Conservation (phyloP, 92 coral and sea anemone genomes). For the Parazoanthus atlanticus region DNA sequence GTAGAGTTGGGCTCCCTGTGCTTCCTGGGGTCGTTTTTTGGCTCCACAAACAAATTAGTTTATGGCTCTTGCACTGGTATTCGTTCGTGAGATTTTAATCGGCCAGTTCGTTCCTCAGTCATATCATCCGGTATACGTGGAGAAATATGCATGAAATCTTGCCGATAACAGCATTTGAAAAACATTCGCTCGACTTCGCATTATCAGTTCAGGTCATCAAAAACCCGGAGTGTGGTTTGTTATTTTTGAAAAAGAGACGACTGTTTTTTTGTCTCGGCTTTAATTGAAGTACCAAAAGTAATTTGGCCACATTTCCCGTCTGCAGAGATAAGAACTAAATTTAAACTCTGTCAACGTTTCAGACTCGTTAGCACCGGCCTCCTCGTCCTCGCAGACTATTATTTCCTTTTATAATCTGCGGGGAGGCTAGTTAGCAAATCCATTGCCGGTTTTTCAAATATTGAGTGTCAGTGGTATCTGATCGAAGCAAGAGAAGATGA, state of each 20-base stretch:
- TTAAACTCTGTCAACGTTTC: constrained; percentile 40
- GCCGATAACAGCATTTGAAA: not conserved
- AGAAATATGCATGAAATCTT: not conserved
- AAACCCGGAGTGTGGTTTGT: constrained; percentile 32
- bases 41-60: too few species aligned
- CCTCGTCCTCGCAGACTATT: too few species aligned
- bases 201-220: constrained; percentile 31
- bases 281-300: constrained; percentile 4
- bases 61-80: not conserved
- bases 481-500: not conserved
- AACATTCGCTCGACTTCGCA: not conserved
- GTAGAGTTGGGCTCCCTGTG: not conserved
- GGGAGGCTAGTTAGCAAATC: too few species aligned
- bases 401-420: too few species aligned
- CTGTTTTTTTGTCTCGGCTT: not conserved
- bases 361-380: constrained; percentile 1
- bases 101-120: not conserved
- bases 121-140: not conserved
- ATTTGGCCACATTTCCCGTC: constrained; percentile 40
- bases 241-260: constrained; percentile 17
- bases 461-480: not conserved
- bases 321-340: constrained; percentile 37
- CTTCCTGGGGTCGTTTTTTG: too few species aligned
- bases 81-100: not conserved
- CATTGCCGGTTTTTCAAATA: not conserved